These are phyloP conservation scores for Empis livida DNA, from an alignment of 2,888 invertebrate genomes.

Conservation along the genomic window DNA sequence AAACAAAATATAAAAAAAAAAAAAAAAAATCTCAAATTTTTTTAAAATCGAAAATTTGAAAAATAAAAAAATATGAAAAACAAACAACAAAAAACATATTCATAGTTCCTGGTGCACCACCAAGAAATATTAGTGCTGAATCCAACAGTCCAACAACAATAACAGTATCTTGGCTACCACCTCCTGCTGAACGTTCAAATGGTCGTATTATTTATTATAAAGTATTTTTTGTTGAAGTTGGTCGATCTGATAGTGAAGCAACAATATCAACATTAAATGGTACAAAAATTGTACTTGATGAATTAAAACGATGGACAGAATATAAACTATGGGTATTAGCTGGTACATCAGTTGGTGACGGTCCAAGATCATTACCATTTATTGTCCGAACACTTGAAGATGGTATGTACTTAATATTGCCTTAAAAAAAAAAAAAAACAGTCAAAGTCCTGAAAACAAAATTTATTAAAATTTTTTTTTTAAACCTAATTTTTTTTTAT, in stretches of 20 bases:
- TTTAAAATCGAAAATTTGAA: conserved; percentile 5
- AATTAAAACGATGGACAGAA: conserved; percentile 87
- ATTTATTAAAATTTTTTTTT: neutral
- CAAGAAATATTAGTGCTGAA: conserved; percentile 82
- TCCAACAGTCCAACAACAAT: conserved; percentile 82
- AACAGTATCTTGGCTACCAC: conserved; percentile 84
- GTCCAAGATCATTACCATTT: conserved; percentile 84
- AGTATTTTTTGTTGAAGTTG: conserved; percentile 77
- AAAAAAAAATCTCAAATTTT: conserved; percentile 9
- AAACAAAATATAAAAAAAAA: neutral
- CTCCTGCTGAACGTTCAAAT: conserved; percentile 79
- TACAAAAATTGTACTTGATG: conserved; percentile 71
- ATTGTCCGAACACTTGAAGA: conserved; percentile 93
- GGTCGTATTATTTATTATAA: conserved; percentile 92
- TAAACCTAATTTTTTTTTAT: neutral
- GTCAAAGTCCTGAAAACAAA: no score
- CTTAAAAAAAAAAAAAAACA: no score
- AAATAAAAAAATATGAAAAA: conserved; percentile 6
- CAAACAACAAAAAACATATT: conserved; percentile 7
- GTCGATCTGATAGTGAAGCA: conserved; percentile 73
- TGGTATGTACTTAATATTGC: conserved; percentile 62
- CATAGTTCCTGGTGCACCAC: conserved; percentile 92
- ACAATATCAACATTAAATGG: conserved; percentile 65
- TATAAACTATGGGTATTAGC: conserved; percentile 96
- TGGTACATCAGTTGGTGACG: conserved; percentile 92